These are phyloP conservation scores for Cyrtorhinus lividipennis DNA, from an alignment of 1,140 invertebrate species.

Conservation along the genomic window DNA sequence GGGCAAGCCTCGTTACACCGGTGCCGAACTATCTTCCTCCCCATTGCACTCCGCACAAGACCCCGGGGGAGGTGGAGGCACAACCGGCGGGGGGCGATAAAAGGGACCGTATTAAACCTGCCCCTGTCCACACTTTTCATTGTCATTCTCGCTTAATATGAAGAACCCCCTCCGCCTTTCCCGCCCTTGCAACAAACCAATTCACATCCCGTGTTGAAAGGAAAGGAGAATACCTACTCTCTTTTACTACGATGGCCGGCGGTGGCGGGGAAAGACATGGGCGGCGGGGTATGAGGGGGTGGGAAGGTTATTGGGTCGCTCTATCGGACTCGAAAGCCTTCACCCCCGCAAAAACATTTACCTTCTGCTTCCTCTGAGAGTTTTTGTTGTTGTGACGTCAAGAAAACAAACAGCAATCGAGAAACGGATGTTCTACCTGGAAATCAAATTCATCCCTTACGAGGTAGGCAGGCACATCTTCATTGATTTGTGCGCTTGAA, in stretches of 20 bases:
- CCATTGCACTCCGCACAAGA: not conserved
- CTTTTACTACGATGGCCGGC: no score
- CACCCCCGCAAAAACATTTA: not conserved
- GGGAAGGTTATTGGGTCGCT: not conserved
- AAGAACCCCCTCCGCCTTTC: not conserved
- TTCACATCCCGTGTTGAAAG: not conserved
- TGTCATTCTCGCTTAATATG: not conserved
- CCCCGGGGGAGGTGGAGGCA: not conserved
- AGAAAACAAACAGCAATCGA: not conserved
- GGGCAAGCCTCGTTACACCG: not conserved
- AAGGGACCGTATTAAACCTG: constrained; percentile 5
- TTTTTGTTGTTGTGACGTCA: not conserved
- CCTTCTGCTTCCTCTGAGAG: not conserved
- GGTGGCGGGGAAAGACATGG: no score
- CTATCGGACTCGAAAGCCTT: not conserved
- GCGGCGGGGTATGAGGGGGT: not conserved
- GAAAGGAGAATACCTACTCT: not conserved
- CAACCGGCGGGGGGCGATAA: no score
- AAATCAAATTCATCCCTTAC: not conserved
- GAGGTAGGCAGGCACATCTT: no score
- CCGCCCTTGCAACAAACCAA: not conserved
- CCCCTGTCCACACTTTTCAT: constrained; percentile 9
- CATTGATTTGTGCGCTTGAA: no score
- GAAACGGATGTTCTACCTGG: not conserved
- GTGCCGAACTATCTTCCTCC: constrained; percentile 6